Conservation (phyloP, 2,888 invertebrate genomes). For the Acrobasis repandana region DNA sequence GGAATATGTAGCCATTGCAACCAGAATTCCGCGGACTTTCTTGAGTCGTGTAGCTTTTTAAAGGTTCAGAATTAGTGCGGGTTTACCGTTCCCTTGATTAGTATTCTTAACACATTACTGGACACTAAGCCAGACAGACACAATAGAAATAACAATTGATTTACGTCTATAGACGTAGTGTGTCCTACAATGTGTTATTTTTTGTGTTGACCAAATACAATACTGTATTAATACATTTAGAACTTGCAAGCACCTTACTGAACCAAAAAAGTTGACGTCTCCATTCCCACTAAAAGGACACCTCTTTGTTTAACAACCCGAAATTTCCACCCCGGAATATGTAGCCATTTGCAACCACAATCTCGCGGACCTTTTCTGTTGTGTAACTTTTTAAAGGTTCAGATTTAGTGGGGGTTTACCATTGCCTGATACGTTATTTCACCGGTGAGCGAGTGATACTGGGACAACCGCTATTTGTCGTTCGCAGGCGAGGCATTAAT, state of each 20-base stretch:
- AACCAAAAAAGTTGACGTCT: background rate
- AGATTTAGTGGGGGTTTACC: constrained; percentile 42
- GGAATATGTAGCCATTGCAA: too few relatives aligned
- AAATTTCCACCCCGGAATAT: constrained; percentile 22
- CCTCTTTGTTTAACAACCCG: constrained; percentile 17
- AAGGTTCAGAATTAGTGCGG: too few relatives aligned
- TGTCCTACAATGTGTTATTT: too few relatives aligned
- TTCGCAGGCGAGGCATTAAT: constrained; percentile 70
- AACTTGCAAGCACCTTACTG: too few relatives aligned
- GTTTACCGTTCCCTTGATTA: too few relatives aligned
- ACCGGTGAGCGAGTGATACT: constrained; percentile 69
- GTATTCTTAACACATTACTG: too few relatives aligned
- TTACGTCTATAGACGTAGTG: too few relatives aligned
- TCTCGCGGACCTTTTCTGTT: constrained; percentile 28
- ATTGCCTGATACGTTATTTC: constrained; percentile 67
- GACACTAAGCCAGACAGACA: too few relatives aligned
- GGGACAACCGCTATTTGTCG: constrained; percentile 80
- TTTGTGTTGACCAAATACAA: too few relatives aligned
- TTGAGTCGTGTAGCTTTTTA: too few relatives aligned
- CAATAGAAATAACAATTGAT: too few relatives aligned
- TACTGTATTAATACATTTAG: too few relatives aligned
- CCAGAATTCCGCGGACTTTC: background rate
- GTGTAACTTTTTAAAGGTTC: constrained; percentile 36
- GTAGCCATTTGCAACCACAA: constrained; percentile 22
- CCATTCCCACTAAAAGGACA: constrained; percentile 13